A percentile compares a stretch with the other conserved stretches of the same genome.
Conservation (phyloP, 2,888 invertebrate species). For the Plemyria rubiginata region DNA sequence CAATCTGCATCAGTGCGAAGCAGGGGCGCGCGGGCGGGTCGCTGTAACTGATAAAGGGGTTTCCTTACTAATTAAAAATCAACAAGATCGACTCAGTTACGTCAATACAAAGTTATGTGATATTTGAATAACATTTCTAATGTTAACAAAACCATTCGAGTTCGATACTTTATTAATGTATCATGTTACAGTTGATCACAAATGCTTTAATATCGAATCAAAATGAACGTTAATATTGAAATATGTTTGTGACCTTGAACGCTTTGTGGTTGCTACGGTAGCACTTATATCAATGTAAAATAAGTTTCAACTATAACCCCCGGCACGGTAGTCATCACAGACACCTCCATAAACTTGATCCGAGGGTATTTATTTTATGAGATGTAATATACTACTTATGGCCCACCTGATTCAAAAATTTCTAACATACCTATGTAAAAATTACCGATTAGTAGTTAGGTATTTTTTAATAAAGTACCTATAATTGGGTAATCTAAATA, state of each 20-base stretch:
- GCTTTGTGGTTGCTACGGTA: background rate
- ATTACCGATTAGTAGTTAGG: too few relatives aligned
- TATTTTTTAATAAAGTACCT: too few relatives aligned
- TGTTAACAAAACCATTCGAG: background rate
- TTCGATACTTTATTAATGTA: conserved; percentile 13
- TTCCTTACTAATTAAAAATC: too few relatives aligned
- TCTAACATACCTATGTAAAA: too few relatives aligned
- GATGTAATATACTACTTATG: too few relatives aligned
- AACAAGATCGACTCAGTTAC: background rate
- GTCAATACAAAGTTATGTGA: conserved; percentile 9
- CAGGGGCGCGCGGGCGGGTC: too few relatives aligned
- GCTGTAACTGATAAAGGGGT: too few relatives aligned
- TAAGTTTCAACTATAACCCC: background rate
- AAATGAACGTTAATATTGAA: conserved; percentile 16
- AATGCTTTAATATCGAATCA: conserved; percentile 19
- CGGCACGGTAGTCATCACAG: background rate
- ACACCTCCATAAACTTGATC: background rate
- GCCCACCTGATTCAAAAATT: too few relatives aligned
- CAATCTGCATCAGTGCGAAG: too few relatives aligned
- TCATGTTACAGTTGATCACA: conserved; percentile 22
- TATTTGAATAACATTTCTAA: background rate
- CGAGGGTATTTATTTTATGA: too few relatives aligned
- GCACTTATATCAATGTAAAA: background rate
- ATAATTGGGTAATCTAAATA: too few relatives aligned
- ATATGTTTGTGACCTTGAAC: conserved; percentile 15